A percentile compares a stretch with the other conserved stretches of the same genome.
These are phyloP conservation scores for Zosterops pallidus DNA, from an alignment of 2,113 vertebrate species.

Conservation along the genomic window DNA sequence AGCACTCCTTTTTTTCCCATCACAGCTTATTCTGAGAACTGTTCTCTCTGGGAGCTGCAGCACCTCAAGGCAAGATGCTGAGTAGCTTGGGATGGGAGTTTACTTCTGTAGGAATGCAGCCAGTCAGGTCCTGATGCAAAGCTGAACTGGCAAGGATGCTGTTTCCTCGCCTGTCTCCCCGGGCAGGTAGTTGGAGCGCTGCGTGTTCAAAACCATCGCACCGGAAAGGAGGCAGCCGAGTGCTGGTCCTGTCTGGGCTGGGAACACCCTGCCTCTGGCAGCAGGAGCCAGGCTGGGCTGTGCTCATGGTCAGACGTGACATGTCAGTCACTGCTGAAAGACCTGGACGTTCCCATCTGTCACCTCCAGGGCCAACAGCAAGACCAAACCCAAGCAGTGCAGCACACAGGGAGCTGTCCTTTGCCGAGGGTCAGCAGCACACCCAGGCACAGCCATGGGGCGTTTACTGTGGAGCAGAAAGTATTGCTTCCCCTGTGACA, in stretches of 20 bases:
- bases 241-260: background rate
- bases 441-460: background rate
- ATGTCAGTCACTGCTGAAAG: background rate
- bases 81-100: slow-evolving; percentile 47
- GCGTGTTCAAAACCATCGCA: background rate
- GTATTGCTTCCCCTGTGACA: background rate
- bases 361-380: background rate
- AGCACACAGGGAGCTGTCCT: background rate
- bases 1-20: background rate
- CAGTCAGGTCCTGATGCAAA: slow-evolving; percentile 55
- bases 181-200: background rate
- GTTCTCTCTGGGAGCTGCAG: background rate
- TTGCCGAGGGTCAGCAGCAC: background rate
- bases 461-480: background rate
- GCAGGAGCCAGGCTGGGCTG: background rate
- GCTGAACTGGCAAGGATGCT: slow-evolving; percentile 6
- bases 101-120: slow-evolving; percentile 23
- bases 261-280: background rate
- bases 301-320: background rate
- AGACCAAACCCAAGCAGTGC: background rate
- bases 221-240: background rate
- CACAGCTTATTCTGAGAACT: slow-evolving; percentile 6
- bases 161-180: background rate
- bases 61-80: slow-evolving; percentile 45
- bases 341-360: background rate